Base-by-base conservation (phyloP, 2,888 invertebrate genomes). In the Blera fallax region DNA sequence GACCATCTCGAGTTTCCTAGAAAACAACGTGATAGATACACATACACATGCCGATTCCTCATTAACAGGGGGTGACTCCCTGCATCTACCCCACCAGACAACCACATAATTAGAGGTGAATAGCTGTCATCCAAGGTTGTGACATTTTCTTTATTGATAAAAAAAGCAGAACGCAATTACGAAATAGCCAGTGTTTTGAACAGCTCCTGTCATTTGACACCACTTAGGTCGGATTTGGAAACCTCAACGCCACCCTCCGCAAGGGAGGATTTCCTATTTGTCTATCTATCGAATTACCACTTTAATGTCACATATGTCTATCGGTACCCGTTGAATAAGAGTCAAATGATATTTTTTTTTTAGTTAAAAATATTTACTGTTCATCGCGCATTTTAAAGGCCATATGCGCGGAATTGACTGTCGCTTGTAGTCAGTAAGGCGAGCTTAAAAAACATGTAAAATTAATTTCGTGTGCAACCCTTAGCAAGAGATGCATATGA, bases 91-190 rank as follows among this genome's bases (percentile, higher is more conserved):
- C 54, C 29, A 16, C 40, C 27, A 2, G 16, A n/a, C 29, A 14
- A 72, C 73, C 78, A 72, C 76, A 77, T 85, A 80, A 85, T 85
- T 77, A 81, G 76, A 85, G 85, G 81, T 85, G 85, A 85, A 81
- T 65, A 24, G 27, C 80, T 81, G 76, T 77, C 85, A 81, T 7
- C n/a, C 45, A 32, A 72, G 37, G 85, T 85, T 79, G 69, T 85
- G 79, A 76, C 84, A 79, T 73, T 65, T 70, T 65, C 21, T 76
- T 50, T 65, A 45, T 40, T 32, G 43, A 76, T 40, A 27, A 43
- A 69, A 64, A 82, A 64, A 45, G n/a, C 4, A 48, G 34, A 80
- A 43, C 18, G 60, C 85, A 79, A 84, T 84, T 79, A 79, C 45
- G 34, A 76, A 76, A 65, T 65, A 65, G 74, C 54, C 64, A 50